Evolutionary conservation across 2,888 invertebrate genomes (phyloP).

Genomic region (Spicauda simplicius): DNA sequence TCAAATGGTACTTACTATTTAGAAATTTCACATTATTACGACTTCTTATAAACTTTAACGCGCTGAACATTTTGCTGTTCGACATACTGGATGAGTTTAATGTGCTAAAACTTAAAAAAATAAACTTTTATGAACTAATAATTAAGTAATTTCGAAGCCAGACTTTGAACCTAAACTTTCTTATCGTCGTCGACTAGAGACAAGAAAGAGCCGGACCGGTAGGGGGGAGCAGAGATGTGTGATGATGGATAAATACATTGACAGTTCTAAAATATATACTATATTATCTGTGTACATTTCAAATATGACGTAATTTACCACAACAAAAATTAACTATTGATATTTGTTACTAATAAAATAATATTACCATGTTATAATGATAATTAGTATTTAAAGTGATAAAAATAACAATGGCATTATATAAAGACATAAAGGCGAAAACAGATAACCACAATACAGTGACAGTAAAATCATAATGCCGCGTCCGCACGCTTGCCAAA

Average conservation of each 20-base stretch:
- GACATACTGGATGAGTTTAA: conserved; percentile 61
- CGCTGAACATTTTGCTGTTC: conserved; percentile 75
- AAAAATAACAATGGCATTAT: no score
- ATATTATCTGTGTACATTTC: no score
- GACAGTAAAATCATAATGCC: no score
- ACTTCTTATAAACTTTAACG: conserved; percentile 68
- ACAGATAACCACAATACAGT: no score
- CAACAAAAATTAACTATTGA: no score
- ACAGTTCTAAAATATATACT: neutral
- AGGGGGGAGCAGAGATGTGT: neutral
- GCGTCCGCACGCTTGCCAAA: no score
- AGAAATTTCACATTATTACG: conserved; percentile 68
- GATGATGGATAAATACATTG: neutral
- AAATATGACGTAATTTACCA: no score
- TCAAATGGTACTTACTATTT: conserved; percentile 60
- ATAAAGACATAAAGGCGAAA: no score
- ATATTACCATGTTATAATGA: no score
- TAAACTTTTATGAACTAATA: conserved; percentile 49
- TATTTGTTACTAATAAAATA: no score
- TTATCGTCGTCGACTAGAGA: conserved; percentile 36
- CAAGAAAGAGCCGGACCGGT: neutral
- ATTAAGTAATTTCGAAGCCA: conserved; percentile 68
- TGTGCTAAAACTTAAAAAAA: conserved; percentile 46
- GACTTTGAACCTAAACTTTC: conserved; percentile 84
- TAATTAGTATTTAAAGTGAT: no score